These are phyloP conservation scores for Globia sparganii DNA, from an alignment of 2,888 invertebrate species.

Conservation along the genomic window DNA sequence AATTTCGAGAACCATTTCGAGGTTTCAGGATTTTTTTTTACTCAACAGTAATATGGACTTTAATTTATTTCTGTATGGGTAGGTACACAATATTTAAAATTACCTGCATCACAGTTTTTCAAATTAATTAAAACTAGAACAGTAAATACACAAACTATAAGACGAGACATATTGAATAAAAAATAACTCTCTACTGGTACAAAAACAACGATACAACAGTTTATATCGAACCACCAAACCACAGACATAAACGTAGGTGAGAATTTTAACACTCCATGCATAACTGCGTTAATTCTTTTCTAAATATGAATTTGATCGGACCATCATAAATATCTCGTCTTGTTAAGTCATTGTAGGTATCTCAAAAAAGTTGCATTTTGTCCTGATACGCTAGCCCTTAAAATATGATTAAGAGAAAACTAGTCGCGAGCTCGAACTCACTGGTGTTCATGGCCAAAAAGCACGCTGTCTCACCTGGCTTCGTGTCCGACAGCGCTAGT, in stretches of 20 bases:
- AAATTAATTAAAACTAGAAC: conserved; percentile 34
- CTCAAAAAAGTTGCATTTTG: not conserved
- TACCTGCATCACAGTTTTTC: conserved; percentile 43
- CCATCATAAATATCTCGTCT: not conserved
- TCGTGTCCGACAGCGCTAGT: too few species aligned
- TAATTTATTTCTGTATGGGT: not conserved
- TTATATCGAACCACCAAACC: conserved; percentile 40
- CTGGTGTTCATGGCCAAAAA: too few species aligned
- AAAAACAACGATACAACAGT: conserved; percentile 18
- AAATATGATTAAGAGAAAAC: too few species aligned
- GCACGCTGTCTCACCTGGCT: too few species aligned
- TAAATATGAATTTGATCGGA: conserved; percentile 26
- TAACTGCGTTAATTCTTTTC: conserved; percentile 32
- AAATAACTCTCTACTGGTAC: conserved; percentile 33
- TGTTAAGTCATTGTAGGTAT: not conserved
- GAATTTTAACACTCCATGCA: conserved; percentile 34
- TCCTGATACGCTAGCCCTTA: not conserved
- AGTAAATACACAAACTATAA: conserved; percentile 21
- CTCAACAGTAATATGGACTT: not conserved
- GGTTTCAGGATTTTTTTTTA: not conserved
- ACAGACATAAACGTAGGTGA: conserved; percentile 42
- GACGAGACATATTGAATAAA: conserved; percentile 52
- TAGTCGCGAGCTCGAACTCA: too few species aligned
- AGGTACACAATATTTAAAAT: not conserved
- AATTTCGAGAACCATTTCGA: not conserved